Evolutionary conservation across 2,113 vertebrate species (phyloP).

Genomic region (Lycaon pictus): DNA sequence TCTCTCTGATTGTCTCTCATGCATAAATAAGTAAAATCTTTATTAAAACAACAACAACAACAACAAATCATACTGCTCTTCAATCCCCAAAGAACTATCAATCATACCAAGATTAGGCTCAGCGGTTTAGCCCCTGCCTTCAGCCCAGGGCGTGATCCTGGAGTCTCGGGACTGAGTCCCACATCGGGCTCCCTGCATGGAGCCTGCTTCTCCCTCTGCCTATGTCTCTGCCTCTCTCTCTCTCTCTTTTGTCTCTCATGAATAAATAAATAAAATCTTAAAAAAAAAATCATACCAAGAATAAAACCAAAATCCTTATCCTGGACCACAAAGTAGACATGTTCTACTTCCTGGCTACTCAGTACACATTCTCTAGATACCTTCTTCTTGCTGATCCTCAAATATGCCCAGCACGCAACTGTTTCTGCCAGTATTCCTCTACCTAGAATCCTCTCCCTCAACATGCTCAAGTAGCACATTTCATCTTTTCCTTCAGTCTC

Average conservation of each 20-base stretch:
- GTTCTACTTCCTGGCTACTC: neutral
- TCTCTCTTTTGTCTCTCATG: too few relatives aligned
- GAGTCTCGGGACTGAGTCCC: too few relatives aligned
- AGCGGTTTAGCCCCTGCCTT: too few relatives aligned
- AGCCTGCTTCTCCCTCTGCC: too few relatives aligned
- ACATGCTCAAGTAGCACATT: neutral
- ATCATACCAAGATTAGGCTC: neutral
- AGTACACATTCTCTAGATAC: neutral
- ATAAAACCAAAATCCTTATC: neutral
- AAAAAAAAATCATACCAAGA: neutral
- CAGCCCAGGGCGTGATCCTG: too few relatives aligned
- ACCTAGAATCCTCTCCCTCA: neutral
- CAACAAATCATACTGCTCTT: neutral
- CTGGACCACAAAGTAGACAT: neutral
- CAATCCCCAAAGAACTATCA: neutral
- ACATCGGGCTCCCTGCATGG: too few relatives aligned
- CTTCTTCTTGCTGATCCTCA: slow-evolving; percentile 7
- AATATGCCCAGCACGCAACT: neutral
- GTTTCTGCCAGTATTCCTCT: neutral
- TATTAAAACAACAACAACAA: too few relatives aligned
- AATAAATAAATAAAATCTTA: too few relatives aligned
- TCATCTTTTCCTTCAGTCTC: neutral
- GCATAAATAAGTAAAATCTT: too few relatives aligned
- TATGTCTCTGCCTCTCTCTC: too few relatives aligned
- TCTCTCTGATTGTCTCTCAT: too few relatives aligned